Evolutionary conservation across 2,888 invertebrate genomes (phyloP).

Genomic region (Ochropacha duplaris): DNA sequence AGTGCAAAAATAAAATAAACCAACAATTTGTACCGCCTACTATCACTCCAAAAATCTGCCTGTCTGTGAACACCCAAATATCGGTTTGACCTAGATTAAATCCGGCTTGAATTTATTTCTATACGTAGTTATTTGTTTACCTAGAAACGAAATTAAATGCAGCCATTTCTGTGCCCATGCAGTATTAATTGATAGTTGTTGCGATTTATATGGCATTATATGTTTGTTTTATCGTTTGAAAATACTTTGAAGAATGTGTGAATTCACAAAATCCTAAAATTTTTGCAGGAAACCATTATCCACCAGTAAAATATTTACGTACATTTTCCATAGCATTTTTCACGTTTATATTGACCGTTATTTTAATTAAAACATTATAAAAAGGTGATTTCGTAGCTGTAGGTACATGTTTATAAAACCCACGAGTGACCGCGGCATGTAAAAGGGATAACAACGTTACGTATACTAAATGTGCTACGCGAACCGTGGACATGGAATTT

Average conservation of each 20-base stretch:
- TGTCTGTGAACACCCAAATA: constrained; percentile 41
- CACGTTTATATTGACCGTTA: neutral
- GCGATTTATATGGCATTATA: neutral
- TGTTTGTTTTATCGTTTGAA: too few species aligned
- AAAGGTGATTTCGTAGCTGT: neutral
- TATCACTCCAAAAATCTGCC: constrained; percentile 27
- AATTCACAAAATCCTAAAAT: too few species aligned
- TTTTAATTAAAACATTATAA: neutral
- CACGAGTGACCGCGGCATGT: neutral
- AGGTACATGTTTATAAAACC: neutral
- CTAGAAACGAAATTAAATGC: neutral
- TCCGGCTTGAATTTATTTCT: constrained; percentile 24
- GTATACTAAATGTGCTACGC: neutral
- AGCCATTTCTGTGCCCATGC: neutral
- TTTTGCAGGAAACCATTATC: neutral
- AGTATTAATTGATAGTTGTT: neutral
- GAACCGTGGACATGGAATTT: neutral
- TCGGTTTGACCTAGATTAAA: constrained; percentile 57
- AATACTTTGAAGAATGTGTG: too few species aligned
- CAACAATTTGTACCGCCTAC: constrained; percentile 24
- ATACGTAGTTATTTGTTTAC: neutral
- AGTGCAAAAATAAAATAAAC: constrained; percentile 23
- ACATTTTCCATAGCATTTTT: neutral
- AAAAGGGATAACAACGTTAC: neutral
- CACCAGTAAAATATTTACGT: neutral